Conservation (phyloP, 2,113 vertebrate genomes). For the Telmatochromis sp. region DNA sequence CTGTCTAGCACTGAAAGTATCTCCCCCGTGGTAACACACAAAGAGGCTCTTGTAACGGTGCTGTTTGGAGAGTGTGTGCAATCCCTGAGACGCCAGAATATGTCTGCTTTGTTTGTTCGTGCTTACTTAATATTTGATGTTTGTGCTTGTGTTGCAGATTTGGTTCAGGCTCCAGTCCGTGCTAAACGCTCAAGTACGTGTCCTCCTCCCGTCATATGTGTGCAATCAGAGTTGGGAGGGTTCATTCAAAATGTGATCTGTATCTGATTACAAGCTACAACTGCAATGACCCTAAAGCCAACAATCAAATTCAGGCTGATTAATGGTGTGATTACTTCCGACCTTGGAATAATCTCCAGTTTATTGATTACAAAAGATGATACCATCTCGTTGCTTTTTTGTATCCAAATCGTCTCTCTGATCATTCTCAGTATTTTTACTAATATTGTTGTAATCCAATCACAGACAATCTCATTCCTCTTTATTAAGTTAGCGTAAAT, state of each 20-base stretch:
- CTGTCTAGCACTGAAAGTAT: neutral
- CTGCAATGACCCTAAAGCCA: neutral
- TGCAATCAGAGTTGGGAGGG: neutral
- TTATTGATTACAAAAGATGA: neutral
- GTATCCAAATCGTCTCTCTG: neutral
- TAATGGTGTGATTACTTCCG: neutral
- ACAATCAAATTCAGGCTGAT: neutral
- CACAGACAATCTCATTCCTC: neutral
- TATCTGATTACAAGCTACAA: neutral
- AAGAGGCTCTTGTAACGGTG: neutral
- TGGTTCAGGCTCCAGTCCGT: constrained; percentile 22
- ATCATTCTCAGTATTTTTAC: neutral
- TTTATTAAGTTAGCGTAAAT: neutral
- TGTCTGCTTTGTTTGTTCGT: neutral
- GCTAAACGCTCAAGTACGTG: constrained; percentile 53
- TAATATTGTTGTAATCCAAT: neutral
- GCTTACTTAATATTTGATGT: constrained; percentile 6
- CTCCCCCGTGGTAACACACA: neutral
- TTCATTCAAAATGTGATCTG: neutral
- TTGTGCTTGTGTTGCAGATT: constrained; percentile 59
- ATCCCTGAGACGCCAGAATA: neutral
- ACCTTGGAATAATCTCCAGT: neutral
- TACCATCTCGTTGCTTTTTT: neutral
- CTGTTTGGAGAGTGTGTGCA: neutral
- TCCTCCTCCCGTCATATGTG: neutral